Evolutionary conservation across 2,797 vertebrate genomes (phyloP), one percentile per base, ranked within the genome.

Genomic region (Chanos chanos): DNA sequence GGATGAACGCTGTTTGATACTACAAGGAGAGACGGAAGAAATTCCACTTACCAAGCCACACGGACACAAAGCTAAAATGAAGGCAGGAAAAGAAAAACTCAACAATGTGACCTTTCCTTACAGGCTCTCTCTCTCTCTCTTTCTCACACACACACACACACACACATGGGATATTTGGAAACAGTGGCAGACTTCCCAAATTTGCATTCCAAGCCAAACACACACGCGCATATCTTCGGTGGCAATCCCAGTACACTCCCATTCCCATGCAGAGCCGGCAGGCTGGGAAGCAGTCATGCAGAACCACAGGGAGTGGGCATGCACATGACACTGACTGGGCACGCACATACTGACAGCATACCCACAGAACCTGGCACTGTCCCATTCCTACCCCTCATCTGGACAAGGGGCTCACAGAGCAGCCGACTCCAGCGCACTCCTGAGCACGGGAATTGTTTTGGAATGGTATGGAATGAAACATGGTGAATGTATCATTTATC

Each of bases 141-240:
- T n/a, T n/a, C n/a, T n/a, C n/a, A n/a, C n/a, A n/a, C n/a, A n/a
- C n/a, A n/a, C n/a, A n/a, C n/a, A n/a, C n/a, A n/a, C n/a, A n/a
- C 34, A 19, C 39, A 48, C 10, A 16, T 33, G 9, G 44, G 39
- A 16, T 30, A 25, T 22, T 27, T 27, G 9, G 31, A 36, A 27
- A 33, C 24, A 10, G 44, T 59, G 44, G 5, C 15, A 40, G 27
- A 41, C 18, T 51, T 61, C 18, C 27, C 51, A 37, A 50, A 8
- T 31, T 37, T 19, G 36, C 41, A 27, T 4, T 15, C 6, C 10
- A 18, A 60, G 60, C 60, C 63, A 45, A 30, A 54, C 50, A 63
- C 13, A 61, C 59, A 61, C 7, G 13, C 39, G 8, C 30, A 44
- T 3, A 19, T 21, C 40, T 10, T 18, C 40, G 43, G 40, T 6